These are phyloP conservation scores for Phaethon lepturus DNA, from an alignment of 2,113 vertebrate species.

Conservation along the genomic window DNA sequence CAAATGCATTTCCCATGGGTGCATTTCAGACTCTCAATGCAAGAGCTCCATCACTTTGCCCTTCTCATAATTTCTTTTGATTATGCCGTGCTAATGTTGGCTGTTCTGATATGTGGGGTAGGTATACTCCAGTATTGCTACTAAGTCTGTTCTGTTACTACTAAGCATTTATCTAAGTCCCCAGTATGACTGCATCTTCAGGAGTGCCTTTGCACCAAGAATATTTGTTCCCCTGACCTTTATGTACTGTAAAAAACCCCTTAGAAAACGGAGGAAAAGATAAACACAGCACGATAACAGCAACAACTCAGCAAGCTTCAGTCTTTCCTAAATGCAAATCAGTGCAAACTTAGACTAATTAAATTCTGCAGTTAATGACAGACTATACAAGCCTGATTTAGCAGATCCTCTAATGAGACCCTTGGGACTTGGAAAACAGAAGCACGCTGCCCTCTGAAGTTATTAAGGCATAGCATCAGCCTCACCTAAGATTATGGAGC, in stretches of 20 bases:
- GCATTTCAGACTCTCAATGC: neutral
- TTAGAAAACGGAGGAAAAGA: neutral
- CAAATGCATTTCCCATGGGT: neutral
- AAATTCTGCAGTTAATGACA: constrained; percentile 24
- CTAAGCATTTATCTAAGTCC: neutral
- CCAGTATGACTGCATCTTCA: neutral
- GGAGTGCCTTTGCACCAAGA: neutral
- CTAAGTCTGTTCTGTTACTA: neutral
- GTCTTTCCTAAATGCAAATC: constrained; percentile 47
- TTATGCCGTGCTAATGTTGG: neutral
- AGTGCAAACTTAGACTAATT: neutral
- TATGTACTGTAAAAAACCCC: neutral
- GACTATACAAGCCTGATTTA: constrained; percentile 22
- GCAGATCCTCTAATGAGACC: constrained; percentile 61
- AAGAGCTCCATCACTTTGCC: neutral
- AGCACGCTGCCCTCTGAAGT: neutral
- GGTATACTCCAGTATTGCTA: neutral
- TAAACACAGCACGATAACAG: neutral
- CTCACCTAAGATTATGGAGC: neutral
- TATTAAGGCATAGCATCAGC: neutral
- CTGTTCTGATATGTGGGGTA: neutral
- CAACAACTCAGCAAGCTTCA: constrained; percentile 30
- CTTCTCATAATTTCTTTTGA: neutral
- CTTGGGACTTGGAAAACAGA: neutral
- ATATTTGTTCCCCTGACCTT: neutral